Conservation (phyloP, 1,140 invertebrate species). For the Coptotermes formosanus region DNA sequence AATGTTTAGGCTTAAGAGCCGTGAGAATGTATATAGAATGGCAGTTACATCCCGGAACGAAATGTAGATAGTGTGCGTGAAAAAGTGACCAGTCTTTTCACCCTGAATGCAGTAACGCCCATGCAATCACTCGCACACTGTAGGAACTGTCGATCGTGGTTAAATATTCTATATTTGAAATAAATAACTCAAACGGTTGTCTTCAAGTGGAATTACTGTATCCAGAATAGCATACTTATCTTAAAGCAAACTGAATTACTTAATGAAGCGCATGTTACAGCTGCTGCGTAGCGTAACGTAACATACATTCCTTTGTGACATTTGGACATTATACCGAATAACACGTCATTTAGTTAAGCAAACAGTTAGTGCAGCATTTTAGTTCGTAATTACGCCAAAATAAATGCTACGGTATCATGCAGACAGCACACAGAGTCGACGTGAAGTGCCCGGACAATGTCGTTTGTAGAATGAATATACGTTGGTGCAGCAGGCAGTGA, state of each 20-base stretch:
- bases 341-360: no score
- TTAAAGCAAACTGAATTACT: no score
- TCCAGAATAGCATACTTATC: no score
- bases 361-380: no score
- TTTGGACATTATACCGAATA: no score
- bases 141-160: not conserved
- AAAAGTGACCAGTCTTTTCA: not conserved
- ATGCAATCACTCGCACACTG: not conserved
- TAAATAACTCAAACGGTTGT: not conserved
- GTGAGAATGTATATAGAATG: not conserved
- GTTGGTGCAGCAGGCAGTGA: not conserved
- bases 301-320: no score
- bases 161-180: not conserved
- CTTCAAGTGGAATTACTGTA: not conserved
- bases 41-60: not conserved
- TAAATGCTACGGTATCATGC: no score
- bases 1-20: not conserved
- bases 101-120: not conserved
- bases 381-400: no score
- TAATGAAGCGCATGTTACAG: no score
- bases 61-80: not conserved
- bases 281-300: no score
- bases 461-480: not conserved
- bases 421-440: no score
- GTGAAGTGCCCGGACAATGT: no score